Evolutionary conservation across 30 jellyfish, hydroid and myxozoan species (phyloP).

Genomic region (Turritopsis dohrnii): DNA sequence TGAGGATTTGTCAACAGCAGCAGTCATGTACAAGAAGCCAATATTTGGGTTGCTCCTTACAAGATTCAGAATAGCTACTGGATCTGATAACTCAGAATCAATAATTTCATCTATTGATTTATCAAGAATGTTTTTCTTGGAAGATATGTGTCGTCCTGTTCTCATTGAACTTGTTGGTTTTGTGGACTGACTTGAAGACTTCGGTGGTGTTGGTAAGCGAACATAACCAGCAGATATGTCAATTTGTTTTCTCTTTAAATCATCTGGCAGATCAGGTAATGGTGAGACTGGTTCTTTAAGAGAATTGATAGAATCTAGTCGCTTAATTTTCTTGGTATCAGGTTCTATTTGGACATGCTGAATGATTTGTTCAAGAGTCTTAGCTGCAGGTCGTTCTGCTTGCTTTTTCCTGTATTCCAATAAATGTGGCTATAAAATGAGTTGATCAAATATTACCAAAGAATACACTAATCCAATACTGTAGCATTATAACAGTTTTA

Average conservation of each 20-base stretch:
- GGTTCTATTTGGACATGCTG: slow-evolving; percentile 30
- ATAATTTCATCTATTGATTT: slow-evolving; percentile 45
- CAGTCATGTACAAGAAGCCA: slow-evolving; percentile 87
- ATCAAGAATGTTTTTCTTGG: slow-evolving; percentile 4
- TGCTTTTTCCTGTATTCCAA: slow-evolving; percentile 74
- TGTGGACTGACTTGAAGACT: slow-evolving; percentile 25
- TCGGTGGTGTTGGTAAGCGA: slow-evolving; percentile 35
- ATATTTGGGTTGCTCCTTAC: slow-evolving; percentile 65
- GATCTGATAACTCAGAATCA: slow-evolving; percentile 52
- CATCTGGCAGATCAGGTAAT: slow-evolving; percentile 89
- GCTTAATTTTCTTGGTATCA: slow-evolving; percentile 39
- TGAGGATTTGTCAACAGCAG: slow-evolving; percentile 82
- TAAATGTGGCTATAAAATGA: slow-evolving; percentile 60
- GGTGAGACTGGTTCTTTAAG: slow-evolving; percentile 65
- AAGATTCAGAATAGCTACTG: slow-evolving; percentile 47
- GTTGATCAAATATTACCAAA: no score
- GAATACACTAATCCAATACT: no score
- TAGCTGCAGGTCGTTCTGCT: slow-evolving; percentile 47
- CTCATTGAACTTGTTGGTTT: slow-evolving; percentile 15
- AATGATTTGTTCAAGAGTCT: background rate
- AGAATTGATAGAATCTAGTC: slow-evolving; percentile 71
- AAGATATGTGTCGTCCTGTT: slow-evolving; percentile 21
- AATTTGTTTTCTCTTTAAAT: slow-evolving; percentile 46
- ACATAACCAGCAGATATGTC: slow-evolving; percentile 51
- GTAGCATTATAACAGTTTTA: no score